Evolutionary conservation across 2,113 vertebrate genomes (phyloP), one percentile per base, ranked within the genome.

Genomic region (Cavia porcellus): DNA sequence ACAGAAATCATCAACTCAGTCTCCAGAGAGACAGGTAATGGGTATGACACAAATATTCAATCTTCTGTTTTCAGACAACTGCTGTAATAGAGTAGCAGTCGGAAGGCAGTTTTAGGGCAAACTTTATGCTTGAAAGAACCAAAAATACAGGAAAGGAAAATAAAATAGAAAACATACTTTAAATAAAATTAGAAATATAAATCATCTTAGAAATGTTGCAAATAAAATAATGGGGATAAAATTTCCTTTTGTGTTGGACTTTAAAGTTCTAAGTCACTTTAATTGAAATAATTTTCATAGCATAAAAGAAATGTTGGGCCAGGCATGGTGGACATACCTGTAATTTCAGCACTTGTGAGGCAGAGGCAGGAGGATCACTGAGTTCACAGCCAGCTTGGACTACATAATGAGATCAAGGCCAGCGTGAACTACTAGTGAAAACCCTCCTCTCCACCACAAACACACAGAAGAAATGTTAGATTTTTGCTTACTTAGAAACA

Each of bases 11-110:
- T 98, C 98, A 12, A 0, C 97, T 30, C 96, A 97, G 7, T 95
- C 98, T 97, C 98, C 98, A 75, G 98, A 97, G 94, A 96, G 96
- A 92, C 99, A 99, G 99, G 99, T 99, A 98, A 98, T 55, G 15
- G 35, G 30, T 30, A 14, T 17, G 66, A 61, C 35, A 86, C 86
- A 81, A 61, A 50, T 68, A n/a, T 10, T 88, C 3, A 68, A 35
- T 28, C 3, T 84, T 10, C 42, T 82, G 3, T 79, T 94, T 92
- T 72, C 32, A 86, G 47, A 77, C 59, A 83, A 19, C 14, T 55
- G 25, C 17, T 72, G 0, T 86, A 95, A 59, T 75, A 57, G 64
- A 90, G n/a, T 77, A 13, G 25, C 82, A 6, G 19, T 84, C 35
- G 50, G 32, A 88, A 80, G 59, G 75, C 30, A 30, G 4, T 61